Percentiles rank a stretch among this genome's conserved stretches.
Evolutionary conservation across 2,113 vertebrate species (phyloP).

Genomic region (Beaufortia kweichowensis): DNA sequence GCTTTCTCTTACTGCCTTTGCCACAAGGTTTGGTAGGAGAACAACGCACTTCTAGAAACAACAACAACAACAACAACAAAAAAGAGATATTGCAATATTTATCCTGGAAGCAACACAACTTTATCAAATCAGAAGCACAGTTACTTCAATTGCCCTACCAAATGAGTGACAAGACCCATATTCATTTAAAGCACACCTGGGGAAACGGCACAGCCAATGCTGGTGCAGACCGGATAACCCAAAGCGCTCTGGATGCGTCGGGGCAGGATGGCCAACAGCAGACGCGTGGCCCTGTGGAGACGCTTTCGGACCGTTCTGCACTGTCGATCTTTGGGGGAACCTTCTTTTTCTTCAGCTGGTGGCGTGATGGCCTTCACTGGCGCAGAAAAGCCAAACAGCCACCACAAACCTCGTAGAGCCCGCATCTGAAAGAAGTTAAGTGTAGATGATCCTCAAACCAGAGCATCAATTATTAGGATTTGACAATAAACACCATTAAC

Average conservation of each 20-base stretch:
- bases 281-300: constrained; percentile 44
- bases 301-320: constrained; percentile 67
- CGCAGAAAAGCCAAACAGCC: constrained; percentile 65
- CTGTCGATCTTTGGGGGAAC: constrained; percentile 52
- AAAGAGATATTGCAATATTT: too few species aligned
- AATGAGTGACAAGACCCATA: neutral
- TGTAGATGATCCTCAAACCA: neutral
- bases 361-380: neutral
- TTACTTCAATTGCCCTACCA: too few species aligned
- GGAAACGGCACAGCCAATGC: constrained; percentile 65
- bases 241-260: constrained; percentile 66
- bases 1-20: constrained; percentile 80
- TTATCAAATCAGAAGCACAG: neutral
- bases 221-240: constrained; percentile 66
- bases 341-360: neutral
- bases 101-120: neutral
- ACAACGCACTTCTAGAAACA: constrained; percentile 67
- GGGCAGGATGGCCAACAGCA: constrained; percentile 73
- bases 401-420: constrained; percentile 63
- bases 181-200: constrained; percentile 66
- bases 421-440: constrained; percentile 56
- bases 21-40: constrained; percentile 68
- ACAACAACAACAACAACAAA: neutral
- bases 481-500: too few species aligned
- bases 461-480: too few species aligned